Conservation (phyloP, 2,888 invertebrate species). For the Lepetodrilus schrolli region DNA sequence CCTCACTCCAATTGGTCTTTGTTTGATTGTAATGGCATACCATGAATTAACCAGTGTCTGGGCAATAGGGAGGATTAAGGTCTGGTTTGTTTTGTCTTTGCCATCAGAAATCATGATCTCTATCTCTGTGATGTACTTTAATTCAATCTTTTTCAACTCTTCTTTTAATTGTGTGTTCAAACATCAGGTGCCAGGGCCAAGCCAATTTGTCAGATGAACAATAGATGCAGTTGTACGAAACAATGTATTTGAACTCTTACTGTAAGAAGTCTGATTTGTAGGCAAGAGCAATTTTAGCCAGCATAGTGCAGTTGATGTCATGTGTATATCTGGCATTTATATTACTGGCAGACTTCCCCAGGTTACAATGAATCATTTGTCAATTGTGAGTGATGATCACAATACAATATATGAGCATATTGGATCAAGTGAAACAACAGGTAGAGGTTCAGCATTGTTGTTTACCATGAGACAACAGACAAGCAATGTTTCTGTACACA, state of each 20-base stretch:
- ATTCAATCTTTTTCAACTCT: background rate
- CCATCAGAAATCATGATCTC: background rate
- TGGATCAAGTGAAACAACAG: too few species aligned
- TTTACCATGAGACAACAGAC: too few species aligned
- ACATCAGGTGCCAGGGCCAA: conserved; percentile 6
- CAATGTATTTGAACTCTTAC: too few species aligned
- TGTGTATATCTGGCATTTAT: too few species aligned
- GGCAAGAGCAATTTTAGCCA: too few species aligned
- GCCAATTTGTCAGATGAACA: background rate
- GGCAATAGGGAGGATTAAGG: background rate
- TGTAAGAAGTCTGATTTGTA: too few species aligned
- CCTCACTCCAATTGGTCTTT: conserved; percentile 13
- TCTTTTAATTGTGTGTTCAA: conserved; percentile 14
- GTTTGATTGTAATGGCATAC: conserved; percentile 23
- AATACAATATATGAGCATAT: background rate
- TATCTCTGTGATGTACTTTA: background rate
- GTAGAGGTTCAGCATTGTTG: too few species aligned
- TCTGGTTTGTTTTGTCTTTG: background rate
- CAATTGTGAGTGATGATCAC: background rate
- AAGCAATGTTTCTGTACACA: too few species aligned
- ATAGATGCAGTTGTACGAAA: background rate
- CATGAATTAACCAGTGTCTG: conserved; percentile 8
- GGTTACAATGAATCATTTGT: too few species aligned
- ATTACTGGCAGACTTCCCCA: too few species aligned
- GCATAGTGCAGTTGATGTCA: too few species aligned